These are phyloP conservation scores for Cynocephalus volans DNA, from an alignment of 2,113 vertebrate genomes.

Conservation along the genomic window DNA sequence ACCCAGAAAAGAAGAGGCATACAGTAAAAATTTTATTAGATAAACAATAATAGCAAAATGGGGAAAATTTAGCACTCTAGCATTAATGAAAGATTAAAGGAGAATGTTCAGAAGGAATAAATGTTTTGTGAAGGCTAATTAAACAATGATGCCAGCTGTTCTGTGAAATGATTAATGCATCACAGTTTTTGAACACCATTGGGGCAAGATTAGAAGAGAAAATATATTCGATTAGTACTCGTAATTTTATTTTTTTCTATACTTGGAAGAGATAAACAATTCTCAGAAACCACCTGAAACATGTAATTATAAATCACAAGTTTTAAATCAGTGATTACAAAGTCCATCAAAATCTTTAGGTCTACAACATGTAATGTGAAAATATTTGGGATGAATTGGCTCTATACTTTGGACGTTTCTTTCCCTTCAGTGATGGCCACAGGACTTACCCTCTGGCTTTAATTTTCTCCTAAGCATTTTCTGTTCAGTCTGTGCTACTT, in stretches of 20 bases:
- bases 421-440: background rate
- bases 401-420: background rate
- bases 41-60: background rate
- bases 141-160: conserved; percentile 16
- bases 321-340: background rate
- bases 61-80: background rate
- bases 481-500: background rate
- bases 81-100: conserved; percentile 25
- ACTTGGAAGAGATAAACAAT: background rate
- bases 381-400: background rate
- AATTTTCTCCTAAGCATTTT: background rate
- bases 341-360: background rate
- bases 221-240: conserved; percentile 2
- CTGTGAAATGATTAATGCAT: conserved; percentile 16
- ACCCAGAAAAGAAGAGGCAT: conserved; percentile 31
- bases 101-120: background rate
- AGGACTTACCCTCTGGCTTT: background rate
- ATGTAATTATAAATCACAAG: background rate
- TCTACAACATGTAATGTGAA: background rate
- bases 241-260: background rate
- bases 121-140: conserved; percentile 27
- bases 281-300: conserved; percentile 9
- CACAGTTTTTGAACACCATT: background rate
- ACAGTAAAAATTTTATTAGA: background rate
- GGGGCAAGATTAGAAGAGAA: background rate